Conservation (phyloP, 1,140 invertebrate genomes). For the Aphelinus certus region DNA sequence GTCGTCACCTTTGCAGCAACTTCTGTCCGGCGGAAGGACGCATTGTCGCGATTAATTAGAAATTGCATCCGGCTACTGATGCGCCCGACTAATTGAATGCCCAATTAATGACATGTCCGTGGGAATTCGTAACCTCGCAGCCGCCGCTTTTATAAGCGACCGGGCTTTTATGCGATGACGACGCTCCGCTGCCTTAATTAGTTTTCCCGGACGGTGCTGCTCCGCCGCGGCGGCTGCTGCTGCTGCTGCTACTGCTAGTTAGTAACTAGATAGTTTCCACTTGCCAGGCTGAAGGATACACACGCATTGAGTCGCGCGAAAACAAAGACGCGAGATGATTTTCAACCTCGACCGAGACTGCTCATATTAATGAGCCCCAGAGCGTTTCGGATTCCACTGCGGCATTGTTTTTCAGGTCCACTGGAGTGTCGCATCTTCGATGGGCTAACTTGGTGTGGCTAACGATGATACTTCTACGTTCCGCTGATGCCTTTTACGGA, state of each 20-base stretch:
- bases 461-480: too few relatives aligned
- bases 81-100: slow-evolving; percentile 49
- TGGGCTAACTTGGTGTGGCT: too few relatives aligned
- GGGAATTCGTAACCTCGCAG: slow-evolving; percentile 44
- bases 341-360: too few relatives aligned
- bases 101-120: slow-evolving; percentile 52
- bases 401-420: too few relatives aligned
- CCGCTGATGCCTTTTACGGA: too few relatives aligned
- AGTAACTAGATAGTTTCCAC: slow-evolving; percentile 54
- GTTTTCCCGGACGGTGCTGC: slow-evolving; percentile 47
- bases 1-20: slow-evolving; percentile 1
- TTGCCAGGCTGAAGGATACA: slow-evolving; percentile 30
- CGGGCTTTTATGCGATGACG: slow-evolving; percentile 42
- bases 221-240: slow-evolving; percentile 36
- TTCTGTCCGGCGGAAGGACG: background rate
- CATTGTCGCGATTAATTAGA: slow-evolving; percentile 27
- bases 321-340: too few relatives aligned
- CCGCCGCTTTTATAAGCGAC: slow-evolving; percentile 27
- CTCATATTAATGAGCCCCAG: too few relatives aligned
- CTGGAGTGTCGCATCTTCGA: too few relatives aligned
- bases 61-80: slow-evolving; percentile 5
- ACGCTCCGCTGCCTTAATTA: slow-evolving; percentile 55
- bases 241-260: slow-evolving; percentile 48
- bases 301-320: too few relatives aligned
- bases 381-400: too few relatives aligned